phyloP scores from a whole-genome alignment of 1,140 invertebrate species.

The Aphidius ervi region DNA sequence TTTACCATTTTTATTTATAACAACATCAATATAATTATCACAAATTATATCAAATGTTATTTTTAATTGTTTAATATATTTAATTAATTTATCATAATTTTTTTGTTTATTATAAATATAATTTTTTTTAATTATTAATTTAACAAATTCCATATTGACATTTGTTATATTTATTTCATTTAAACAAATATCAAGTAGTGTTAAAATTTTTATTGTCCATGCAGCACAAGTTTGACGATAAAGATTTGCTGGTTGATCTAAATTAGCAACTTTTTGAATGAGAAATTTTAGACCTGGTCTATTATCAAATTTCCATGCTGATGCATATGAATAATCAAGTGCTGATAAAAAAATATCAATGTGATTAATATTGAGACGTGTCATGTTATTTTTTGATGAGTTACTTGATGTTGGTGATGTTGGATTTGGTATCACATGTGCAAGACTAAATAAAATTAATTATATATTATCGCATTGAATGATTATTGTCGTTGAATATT shows the following conservation, averaged over 20 bases:
- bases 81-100: constrained; percentile 24
- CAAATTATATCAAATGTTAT: constrained; percentile 60
- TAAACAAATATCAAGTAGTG: constrained; percentile 69
- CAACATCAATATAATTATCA: constrained; percentile 61
- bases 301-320: constrained; percentile 80
- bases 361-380: constrained; percentile 31
- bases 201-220: constrained; percentile 85
- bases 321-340: constrained; percentile 73
- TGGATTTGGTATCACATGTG: constrained; percentile 43
- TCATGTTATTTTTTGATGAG: constrained; percentile 23
- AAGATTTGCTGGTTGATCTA: constrained; percentile 83
- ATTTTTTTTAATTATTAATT: constrained; percentile 49
- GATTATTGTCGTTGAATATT: neutral
- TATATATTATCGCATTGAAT: neutral
- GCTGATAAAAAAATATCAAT: constrained; percentile 64
- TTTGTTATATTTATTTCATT: constrained; percentile 51
- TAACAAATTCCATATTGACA: constrained; percentile 61
- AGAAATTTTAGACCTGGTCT: constrained; percentile 89
- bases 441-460: constrained; percentile 35
- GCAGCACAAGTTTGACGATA: constrained; percentile 90
- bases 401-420: constrained; percentile 58
- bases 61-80: constrained; percentile 36
- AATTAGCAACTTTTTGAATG: constrained; percentile 85
- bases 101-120: constrained; percentile 17
- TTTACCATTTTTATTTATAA: constrained; percentile 57